Conservation (phyloP, 2,888 invertebrate species). For the Rhaphigaster nebulosa region DNA sequence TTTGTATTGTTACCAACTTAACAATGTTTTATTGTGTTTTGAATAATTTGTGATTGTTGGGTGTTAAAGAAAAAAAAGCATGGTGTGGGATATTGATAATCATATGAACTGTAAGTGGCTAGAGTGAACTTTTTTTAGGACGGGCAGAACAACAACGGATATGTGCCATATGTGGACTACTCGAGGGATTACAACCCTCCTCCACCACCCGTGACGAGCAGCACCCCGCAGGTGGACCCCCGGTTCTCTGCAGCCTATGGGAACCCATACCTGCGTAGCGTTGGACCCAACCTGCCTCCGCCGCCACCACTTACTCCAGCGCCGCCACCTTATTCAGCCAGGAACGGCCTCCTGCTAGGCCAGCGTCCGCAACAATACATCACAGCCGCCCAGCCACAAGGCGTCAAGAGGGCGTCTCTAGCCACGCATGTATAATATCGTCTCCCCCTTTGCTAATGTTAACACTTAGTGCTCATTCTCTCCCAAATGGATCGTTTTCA, state of each 20-base stretch:
- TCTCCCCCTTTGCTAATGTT: slow-evolving; percentile 51
- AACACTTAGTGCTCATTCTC: slow-evolving; percentile 60
- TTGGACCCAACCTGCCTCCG: slow-evolving; percentile 83
- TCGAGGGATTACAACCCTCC: slow-evolving; percentile 91
- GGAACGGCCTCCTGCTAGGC: slow-evolving; percentile 68
- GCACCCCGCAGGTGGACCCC: slow-evolving; percentile 74
- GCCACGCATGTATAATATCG: slow-evolving; percentile 77
- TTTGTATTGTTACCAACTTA: slow-evolving; percentile 6
- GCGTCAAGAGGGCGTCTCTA: slow-evolving; percentile 76
- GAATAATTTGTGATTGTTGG: slow-evolving; percentile 49
- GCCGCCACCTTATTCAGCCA: slow-evolving; percentile 67
- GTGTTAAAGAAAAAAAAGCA: slow-evolving; percentile 47
- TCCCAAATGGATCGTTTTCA: slow-evolving; percentile 43
- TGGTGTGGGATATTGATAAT: slow-evolving; percentile 54
- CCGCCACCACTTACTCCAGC: slow-evolving; percentile 74
- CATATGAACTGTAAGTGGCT: slow-evolving; percentile 52
- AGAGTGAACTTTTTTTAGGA: slow-evolving; percentile 71
- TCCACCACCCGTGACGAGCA: slow-evolving; percentile 67
- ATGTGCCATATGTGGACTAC: slow-evolving; percentile 91
- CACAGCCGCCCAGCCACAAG: slow-evolving; percentile 72
- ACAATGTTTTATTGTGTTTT: slow-evolving; percentile 5
- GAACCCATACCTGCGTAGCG: slow-evolving; percentile 86
- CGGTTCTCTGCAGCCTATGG: slow-evolving; percentile 91
- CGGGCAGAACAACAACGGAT: slow-evolving; percentile 86
- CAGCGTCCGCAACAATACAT: slow-evolving; percentile 72